Evolutionary conservation across 1,140 invertebrate species (phyloP).

Genomic region (Latrodectus geometricus): DNA sequence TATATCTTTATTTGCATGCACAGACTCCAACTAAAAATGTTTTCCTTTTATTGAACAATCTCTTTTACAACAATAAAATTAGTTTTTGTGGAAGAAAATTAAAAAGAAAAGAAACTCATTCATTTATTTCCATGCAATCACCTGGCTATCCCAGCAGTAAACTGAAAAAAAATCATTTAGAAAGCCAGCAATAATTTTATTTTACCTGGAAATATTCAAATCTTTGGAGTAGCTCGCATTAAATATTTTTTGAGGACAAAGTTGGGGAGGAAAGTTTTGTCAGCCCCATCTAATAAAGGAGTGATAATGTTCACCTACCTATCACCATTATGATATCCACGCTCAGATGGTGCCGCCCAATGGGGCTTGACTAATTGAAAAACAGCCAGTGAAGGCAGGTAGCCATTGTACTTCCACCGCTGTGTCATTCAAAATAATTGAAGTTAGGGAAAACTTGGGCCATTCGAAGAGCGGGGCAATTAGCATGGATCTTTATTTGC

Average conservation of each 20-base stretch:
- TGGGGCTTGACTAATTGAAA: slow-evolving; percentile 61
- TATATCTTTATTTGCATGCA: no score
- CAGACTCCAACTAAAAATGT: no score
- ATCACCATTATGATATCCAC: slow-evolving; percentile 59
- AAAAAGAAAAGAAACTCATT: no score
- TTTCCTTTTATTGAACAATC: no score
- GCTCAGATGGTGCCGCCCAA: slow-evolving; percentile 46
- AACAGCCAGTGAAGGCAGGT: slow-evolving; percentile 17
- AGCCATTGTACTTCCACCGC: slow-evolving; percentile 6
- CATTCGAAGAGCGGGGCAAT: slow-evolving; percentile 52
- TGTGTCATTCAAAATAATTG: slow-evolving; percentile 61
- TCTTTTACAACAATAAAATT: no score
- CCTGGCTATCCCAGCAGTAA: no score
- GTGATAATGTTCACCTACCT: slow-evolving; percentile 59
- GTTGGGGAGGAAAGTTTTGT: slow-evolving; percentile 21
- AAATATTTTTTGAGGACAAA: slow-evolving; percentile 1
- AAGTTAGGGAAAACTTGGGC: slow-evolving; percentile 58
- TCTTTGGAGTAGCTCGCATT: no score
- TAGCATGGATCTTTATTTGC: slow-evolving; percentile 61
- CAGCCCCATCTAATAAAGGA: slow-evolving; percentile 55
- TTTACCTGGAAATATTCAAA: no score
- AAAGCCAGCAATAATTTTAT: no score
- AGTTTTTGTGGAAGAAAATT: no score
- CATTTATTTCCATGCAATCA: no score
- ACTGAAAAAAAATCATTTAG: no score